Conservation (phyloP, 2,113 vertebrate genomes). For the Brachionichthys hirsutus region DNA sequence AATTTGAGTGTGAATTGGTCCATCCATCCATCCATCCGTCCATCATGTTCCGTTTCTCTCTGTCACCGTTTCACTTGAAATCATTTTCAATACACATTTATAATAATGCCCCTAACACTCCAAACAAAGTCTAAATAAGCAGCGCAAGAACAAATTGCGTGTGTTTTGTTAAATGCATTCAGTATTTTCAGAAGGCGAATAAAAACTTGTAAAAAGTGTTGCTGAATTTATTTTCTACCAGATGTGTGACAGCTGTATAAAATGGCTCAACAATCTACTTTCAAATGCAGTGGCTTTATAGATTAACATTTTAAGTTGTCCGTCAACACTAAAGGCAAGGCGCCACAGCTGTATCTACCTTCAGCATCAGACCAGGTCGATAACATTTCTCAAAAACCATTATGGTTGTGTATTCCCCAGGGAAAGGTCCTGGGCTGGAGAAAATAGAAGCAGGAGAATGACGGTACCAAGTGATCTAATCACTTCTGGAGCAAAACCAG, state of each 20-base stretch:
- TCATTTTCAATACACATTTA: too few relatives aligned
- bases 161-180: background rate
- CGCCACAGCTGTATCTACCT: slow-evolving; percentile 42
- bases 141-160: too few relatives aligned
- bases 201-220: background rate
- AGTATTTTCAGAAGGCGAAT: too few relatives aligned
- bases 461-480: slow-evolving; percentile 65
- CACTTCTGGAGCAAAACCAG: slow-evolving; percentile 55
- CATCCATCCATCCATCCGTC: too few relatives aligned
- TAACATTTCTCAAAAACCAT: slow-evolving; percentile 74
- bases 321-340: slow-evolving; percentile 36
- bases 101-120: too few relatives aligned
- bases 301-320: slow-evolving; percentile 19
- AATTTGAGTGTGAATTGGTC: too few relatives aligned
- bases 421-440: slow-evolving; percentile 35
- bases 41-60: too few relatives aligned
- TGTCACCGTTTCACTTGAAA: too few relatives aligned
- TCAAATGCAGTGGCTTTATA: slow-evolving; percentile 26
- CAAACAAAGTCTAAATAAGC: too few relatives aligned
- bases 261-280: slow-evolving; percentile 17
- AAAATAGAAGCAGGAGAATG: slow-evolving; percentile 61
- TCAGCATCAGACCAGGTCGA: slow-evolving; percentile 56
- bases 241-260: slow-evolving; percentile 9
- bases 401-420: slow-evolving; percentile 55
- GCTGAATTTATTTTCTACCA: background rate